Conservation (phyloP, 2,888 invertebrate genomes). For the Pammene aurita region DNA sequence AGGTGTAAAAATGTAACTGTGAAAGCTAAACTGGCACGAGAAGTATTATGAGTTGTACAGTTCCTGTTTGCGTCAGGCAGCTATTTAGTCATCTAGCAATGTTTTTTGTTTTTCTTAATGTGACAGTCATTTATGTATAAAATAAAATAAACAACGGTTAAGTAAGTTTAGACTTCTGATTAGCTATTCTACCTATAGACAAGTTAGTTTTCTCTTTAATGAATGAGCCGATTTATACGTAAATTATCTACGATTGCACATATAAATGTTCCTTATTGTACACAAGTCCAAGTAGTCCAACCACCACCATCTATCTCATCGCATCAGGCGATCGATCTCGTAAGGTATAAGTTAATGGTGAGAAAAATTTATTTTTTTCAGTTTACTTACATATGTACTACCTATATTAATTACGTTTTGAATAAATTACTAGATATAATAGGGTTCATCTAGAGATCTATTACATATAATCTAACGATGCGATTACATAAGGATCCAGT, state of each 20-base stretch:
- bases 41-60: not conserved
- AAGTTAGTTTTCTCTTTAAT: too few species aligned
- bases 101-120: not conserved
- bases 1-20: not conserved
- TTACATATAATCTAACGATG: conserved; percentile 28
- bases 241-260: too few species aligned
- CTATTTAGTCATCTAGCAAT: not conserved
- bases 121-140: not conserved
- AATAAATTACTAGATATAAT: not conserved
- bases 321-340: too few species aligned
- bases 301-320: too few species aligned
- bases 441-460: conserved; percentile 3
- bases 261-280: too few species aligned
- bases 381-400: too few species aligned
- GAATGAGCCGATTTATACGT: too few species aligned
- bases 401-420: not conserved
- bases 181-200: too few species aligned
- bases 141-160: not conserved
- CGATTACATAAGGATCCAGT: conserved; percentile 28
- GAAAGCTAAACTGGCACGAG: conserved; percentile 7
- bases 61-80: conserved; percentile 10
- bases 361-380: too few species aligned
- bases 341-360: too few species aligned
- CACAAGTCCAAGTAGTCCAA: too few species aligned
- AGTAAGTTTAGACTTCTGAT: too few species aligned